Evolutionary conservation across 1,140 invertebrate genomes (phyloP).

Genomic region (Ips typographus): DNA sequence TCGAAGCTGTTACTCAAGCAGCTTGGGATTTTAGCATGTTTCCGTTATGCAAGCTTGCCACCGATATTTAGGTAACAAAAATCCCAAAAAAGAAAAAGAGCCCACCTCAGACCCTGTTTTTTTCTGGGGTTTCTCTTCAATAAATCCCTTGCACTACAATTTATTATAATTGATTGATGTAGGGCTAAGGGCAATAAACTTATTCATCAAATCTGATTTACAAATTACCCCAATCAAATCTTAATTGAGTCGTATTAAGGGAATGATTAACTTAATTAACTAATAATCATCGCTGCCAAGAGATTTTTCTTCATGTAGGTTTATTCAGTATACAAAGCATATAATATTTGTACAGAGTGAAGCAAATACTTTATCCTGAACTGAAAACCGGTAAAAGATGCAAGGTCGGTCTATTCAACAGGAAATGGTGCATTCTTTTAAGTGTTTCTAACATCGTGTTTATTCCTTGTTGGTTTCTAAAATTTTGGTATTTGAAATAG

Average conservation of each 20-base stretch:
- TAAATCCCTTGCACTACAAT: background rate
- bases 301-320: too few relatives aligned
- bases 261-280: conserved; percentile 16
- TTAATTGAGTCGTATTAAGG: conserved; percentile 19
- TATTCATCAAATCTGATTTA: conserved; percentile 5
- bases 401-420: too few relatives aligned
- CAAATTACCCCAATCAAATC: conserved; percentile 10
- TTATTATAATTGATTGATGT: background rate
- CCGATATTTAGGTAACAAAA: background rate
- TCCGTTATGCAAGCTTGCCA: conserved; percentile 17
- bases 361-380: too few relatives aligned
- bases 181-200: conserved; percentile 12
- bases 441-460: too few relatives aligned
- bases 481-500: too few relatives aligned
- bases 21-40: conserved; percentile 15
- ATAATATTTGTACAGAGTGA: too few relatives aligned
- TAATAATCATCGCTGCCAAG: conserved; percentile 2
- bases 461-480: too few relatives aligned
- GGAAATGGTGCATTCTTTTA: too few relatives aligned
- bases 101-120: background rate
- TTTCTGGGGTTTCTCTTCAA: background rate
- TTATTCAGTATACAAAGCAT: too few relatives aligned
- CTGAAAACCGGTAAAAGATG: too few relatives aligned
- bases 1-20: conserved; percentile 13
- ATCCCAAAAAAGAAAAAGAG: background rate